Base-by-base conservation (phyloP, 2,113 vertebrate genomes). In the Poecile atricapillus region DNA sequence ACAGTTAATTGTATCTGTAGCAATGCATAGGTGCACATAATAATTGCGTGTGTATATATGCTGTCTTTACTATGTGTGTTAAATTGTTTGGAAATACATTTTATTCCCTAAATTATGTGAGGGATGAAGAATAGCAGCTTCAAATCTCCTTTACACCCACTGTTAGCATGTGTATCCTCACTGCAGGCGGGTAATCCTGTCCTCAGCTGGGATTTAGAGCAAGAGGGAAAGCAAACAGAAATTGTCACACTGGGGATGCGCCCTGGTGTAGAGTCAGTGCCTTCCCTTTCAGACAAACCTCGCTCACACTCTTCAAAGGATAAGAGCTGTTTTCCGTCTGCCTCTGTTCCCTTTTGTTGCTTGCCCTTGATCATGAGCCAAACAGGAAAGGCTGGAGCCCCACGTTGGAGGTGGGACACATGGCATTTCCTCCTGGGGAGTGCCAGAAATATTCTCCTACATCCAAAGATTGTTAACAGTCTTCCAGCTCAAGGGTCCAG, bases 311-410 rank as follows among this genome's bases (percentile, higher is more conserved):
- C 76, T 87, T 93, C 90, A 93, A 93, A 96, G 83, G 55, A 63
- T 80, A 74, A 90, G 56, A 41, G 64, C 60, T 92, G 64, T 90
- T 95, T 94, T 87, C 63, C 23, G 18, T 20, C 75, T 75, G 53
- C 50, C 70, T 76, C 71, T 83, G 27, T 46, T 94, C 60, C 64
- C 43, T 90, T 94, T 89, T 88, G 79, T 95, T 18, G 0, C 77
- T 86, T 58, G 56, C 23, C 78, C 88, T 94, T 95, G 94, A 89
- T 92, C 60, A 4, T 13, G 35, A 95, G 93, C 92, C 90, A 92
- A 93, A 77, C 55, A 67, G 92, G 90, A 95, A 95, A 90, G 90
- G 68, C 76, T 92, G 80, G 64, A 88, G 76, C 52, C 77, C 76
- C 37, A 37, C 0, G 0, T 4, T 3, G 2, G 33, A 78, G 64